A percentile compares a stretch with the other conserved stretches of the same genome.
These are phyloP conservation scores for Phasia obesa DNA, from an alignment of 2,888 invertebrate species.

Conservation along the genomic window DNA sequence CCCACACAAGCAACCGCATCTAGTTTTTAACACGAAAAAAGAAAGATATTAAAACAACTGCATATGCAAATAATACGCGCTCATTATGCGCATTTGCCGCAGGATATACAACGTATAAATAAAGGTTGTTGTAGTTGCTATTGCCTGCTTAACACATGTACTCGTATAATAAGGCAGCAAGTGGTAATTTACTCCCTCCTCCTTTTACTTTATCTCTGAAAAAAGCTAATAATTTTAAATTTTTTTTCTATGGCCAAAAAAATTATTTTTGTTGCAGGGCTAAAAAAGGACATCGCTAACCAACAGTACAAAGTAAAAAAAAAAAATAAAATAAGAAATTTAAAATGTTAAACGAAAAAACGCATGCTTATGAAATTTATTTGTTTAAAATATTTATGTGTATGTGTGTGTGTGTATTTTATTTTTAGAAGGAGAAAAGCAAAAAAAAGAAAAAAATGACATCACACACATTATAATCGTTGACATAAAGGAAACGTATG, in stretches of 20 bases:
- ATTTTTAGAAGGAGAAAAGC: background rate
- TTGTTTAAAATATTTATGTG: slow-evolving; percentile 74
- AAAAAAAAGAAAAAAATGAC: slow-evolving; percentile 38
- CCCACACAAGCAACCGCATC: slow-evolving; percentile 33
- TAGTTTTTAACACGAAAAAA: slow-evolving; percentile 37
- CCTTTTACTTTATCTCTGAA: slow-evolving; percentile 15
- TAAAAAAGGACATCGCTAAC: slow-evolving; percentile 67
- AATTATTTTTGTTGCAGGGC: slow-evolving; percentile 36
- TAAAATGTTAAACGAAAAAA: slow-evolving; percentile 59
- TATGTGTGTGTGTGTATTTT: background rate
- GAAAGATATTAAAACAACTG: slow-evolving; percentile 69
- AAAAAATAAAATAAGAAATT: slow-evolving; percentile 23
- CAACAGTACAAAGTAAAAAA: too few species aligned
- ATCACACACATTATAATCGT: slow-evolving; percentile 70
- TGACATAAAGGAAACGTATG: slow-evolving; percentile 70
- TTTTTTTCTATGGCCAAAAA: slow-evolving; percentile 74
- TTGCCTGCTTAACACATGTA: slow-evolving; percentile 36
- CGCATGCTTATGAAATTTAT: slow-evolving; percentile 77
- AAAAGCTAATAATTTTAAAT: slow-evolving; percentile 79
- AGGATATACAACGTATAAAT: slow-evolving; percentile 72
- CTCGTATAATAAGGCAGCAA: slow-evolving; percentile 22
- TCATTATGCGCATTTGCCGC: slow-evolving; percentile 81
- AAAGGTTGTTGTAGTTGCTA: slow-evolving; percentile 68
- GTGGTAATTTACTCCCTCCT: slow-evolving; percentile 1
- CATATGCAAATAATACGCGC: slow-evolving; percentile 74